Evolutionary conservation across 2,113 vertebrate species (phyloP).

Genomic region (Labeo catla): DNA sequence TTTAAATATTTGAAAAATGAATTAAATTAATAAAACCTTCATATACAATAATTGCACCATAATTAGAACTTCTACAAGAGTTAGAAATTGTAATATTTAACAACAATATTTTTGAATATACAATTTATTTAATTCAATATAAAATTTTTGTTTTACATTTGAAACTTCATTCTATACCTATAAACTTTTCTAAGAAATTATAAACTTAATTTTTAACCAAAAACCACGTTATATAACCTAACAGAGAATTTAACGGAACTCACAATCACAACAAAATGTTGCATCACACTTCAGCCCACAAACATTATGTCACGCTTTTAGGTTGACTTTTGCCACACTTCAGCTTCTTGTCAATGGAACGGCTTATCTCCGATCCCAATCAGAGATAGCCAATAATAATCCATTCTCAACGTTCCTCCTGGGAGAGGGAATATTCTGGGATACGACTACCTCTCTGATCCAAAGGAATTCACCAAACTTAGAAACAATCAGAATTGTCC

Average conservation of each 20-base stretch:
- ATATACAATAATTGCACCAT: background rate
- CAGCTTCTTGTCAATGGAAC: background rate
- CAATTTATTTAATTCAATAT: background rate
- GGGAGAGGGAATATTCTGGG: slow-evolving; percentile 42
- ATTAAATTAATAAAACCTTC: too few relatives aligned
- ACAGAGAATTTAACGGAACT: background rate
- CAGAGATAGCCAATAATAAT: slow-evolving; percentile 11
- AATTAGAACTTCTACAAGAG: background rate
- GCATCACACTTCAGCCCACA: slow-evolving; percentile 14
- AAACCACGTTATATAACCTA: background rate
- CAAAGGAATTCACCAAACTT: slow-evolving; percentile 66
- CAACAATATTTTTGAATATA: background rate
- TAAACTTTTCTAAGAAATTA: background rate
- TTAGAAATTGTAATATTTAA: background rate
- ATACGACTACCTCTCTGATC: slow-evolving; percentile 46
- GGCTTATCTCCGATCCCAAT: slow-evolving; percentile 42
- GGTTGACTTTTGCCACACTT: slow-evolving; percentile 38
- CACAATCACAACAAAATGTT: background rate
- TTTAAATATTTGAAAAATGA: background rate
- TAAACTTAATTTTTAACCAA: background rate
- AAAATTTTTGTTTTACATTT: background rate
- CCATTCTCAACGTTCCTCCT: slow-evolving; percentile 27
- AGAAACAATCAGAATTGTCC: slow-evolving; percentile 68
- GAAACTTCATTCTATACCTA: background rate
- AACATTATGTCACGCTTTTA: background rate